Evolutionary conservation across 2,113 vertebrate genomes (phyloP), one percentile per base, ranked within the genome.

Genomic region (Tychaedon coryphoeus): DNA sequence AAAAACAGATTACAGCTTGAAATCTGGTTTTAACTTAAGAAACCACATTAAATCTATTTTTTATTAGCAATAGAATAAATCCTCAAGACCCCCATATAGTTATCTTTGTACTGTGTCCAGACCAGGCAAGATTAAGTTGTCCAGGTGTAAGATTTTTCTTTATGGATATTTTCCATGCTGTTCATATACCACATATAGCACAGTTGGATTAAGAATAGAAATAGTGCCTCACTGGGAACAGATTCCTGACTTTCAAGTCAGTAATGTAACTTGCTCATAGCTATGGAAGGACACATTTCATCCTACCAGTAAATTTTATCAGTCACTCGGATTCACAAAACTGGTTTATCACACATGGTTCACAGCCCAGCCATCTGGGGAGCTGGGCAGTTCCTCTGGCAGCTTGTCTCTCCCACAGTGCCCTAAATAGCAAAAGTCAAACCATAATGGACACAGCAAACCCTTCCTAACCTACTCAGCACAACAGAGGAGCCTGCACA

Each of bases 401-500:
- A 77, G 14, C 19, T 81, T 74, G 18, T 66, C 20, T 70, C 47
- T 60, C 31, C 54, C n/a, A 40, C 18, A 17, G 12, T 1, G 0
- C 34, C 65, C 56, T 54, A 84, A 48, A 38, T 10, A 34, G 28
- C 9, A 77, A 66, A 88, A 93, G 19, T 31, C 47, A 77, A 56
- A 71, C 26, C 20, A 6, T 4, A 45, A 61, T 7, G 8, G 42
- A 23, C 14, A 5, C 4, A 81, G 47, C 33, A 81, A 83, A 47
- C 7, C 7, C 5, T 4, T 43, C 40, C 36, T 61, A 9, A 73
- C 5, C 16, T 16, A 4, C 3, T 16, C 8, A 53, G 36, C 34
- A 11, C 45, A 25, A 4, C 11, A 57, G n/a, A 83, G 56, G 12
- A 45, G 6, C 3, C 28, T 28, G 0, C 7, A n/a, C 0, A 2